phyloP scores from a whole-genome alignment of 2,888 invertebrate species.

The Luffia ferchaultella region DNA sequence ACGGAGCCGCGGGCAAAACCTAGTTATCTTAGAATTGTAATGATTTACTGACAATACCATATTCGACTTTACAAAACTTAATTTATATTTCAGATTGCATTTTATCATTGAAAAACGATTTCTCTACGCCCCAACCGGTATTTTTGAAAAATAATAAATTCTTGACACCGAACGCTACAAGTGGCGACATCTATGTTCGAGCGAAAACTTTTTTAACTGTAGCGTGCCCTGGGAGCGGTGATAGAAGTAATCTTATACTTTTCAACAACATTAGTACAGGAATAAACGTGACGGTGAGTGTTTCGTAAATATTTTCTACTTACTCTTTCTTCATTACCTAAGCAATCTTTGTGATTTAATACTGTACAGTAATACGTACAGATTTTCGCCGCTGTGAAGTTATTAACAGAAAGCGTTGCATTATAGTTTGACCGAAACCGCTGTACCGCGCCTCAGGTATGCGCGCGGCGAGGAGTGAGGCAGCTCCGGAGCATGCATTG shows the following conservation, averaged over 20 bases:
- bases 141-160: conserved; percentile 29
- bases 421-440: neutral
- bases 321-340: neutral
- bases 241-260: conserved; percentile 24
- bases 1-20: neutral
- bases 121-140: conserved; percentile 36
- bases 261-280: conserved; percentile 24
- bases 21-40: neutral
- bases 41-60: neutral
- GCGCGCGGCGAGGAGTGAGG: too few relatives aligned
- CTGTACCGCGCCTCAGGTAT: neutral
- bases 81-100: conserved; percentile 31
- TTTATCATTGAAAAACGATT: conserved; percentile 32
- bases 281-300: conserved; percentile 26
- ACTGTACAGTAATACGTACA: neutral
- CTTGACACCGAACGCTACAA: conserved; percentile 22
- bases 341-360: neutral
- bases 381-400: neutral
- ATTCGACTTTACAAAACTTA: neutral
- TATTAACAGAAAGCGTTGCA: neutral
- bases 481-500: too few relatives aligned
- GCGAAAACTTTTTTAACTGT: conserved; percentile 28
- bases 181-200: conserved; percentile 26
- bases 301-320: neutral
- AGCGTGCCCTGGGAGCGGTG: conserved; percentile 41